phyloP scores from a whole-genome alignment of 2,113 vertebrate species.

The Poecile atricapillus region DNA sequence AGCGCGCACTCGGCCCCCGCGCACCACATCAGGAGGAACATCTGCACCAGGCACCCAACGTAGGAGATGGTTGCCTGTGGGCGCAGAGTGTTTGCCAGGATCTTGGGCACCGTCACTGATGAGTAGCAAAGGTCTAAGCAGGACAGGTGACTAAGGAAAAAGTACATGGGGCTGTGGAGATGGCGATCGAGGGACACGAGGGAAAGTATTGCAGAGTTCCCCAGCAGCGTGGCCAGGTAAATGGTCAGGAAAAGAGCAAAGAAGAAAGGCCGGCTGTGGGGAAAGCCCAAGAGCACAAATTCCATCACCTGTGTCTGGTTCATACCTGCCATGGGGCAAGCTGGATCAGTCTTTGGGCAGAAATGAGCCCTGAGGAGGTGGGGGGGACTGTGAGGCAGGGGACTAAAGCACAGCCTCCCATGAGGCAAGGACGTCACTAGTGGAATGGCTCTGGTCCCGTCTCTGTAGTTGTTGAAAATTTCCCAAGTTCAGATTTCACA shows the following conservation, averaged over 20 bases:
- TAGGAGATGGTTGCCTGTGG: background rate
- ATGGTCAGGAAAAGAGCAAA: background rate
- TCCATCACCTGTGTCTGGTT: background rate
- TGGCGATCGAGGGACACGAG: background rate
- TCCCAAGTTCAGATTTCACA: background rate
- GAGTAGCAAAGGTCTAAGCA: slow-evolving; percentile 40
- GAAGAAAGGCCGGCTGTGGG: background rate
- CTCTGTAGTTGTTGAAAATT: rapidly evolving
- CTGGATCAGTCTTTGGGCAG: background rate
- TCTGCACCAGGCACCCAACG: background rate
- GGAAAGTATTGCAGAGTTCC: background rate
- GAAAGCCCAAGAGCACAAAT: slow-evolving; percentile 11
- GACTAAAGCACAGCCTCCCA: background rate
- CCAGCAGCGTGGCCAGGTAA: background rate
- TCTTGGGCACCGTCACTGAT: background rate
- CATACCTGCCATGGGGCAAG: background rate
- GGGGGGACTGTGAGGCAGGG: background rate
- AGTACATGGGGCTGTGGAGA: slow-evolving; percentile 53
- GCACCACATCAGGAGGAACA: background rate
- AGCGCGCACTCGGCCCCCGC: background rate
- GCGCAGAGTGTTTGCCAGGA: background rate
- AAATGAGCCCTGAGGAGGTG: background rate
- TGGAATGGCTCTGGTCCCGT: background rate
- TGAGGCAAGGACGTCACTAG: background rate
- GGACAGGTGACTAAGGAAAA: slow-evolving; percentile 42